Base-by-base conservation (phyloP, 2,113 vertebrate genomes). In the Sander vitreus region DNA sequence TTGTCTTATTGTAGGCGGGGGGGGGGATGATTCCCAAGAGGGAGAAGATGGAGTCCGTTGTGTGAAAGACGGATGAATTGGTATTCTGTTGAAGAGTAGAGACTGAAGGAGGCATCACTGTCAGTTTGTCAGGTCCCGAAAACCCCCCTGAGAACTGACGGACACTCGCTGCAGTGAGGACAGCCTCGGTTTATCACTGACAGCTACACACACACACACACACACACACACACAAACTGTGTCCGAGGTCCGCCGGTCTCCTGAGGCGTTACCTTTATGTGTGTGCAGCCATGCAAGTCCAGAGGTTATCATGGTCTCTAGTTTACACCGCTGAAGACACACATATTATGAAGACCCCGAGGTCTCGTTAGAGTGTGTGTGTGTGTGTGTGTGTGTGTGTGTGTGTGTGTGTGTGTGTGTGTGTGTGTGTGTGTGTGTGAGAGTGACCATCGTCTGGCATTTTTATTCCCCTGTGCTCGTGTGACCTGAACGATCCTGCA, bases 81-180 rank as follows among this genome's bases (percentile, higher is more conserved):
- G 66, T 80, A 80, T 76, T 80, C 74, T 51, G 67, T 33, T 72
- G 43, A n/a, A 57, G 79, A 43, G 0, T 57, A 7, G 48, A 73
- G 25, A 81, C 60, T 76, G 73, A 83, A 80, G 68, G 81, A 86
- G 78, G 85, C 67, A 1, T 87, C 67, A 70, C 85, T 86, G 83
- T 86, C 87, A 73, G 73, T 36, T 63, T 79, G 67, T 86, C 83
- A 33, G 83, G 45, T 63, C 76, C 50, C 64, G 50, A 72, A 81
- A 81, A 51, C 36, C 1, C 30, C 67, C 64, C 72, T 0, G 64
- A 73, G 75, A 68, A 18, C 53, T 84, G 78, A 75, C 72, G 12
- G 78, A 78, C 60, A 12, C 66, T 59, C 21, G 1, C 65, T 48
- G 59, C 73, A 73, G 25, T 14, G 53, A 58, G 54, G 62, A 78